Conservation (phyloP, 92 coral and sea anemone species). For the Hydrozoanthus gracilis region DNA sequence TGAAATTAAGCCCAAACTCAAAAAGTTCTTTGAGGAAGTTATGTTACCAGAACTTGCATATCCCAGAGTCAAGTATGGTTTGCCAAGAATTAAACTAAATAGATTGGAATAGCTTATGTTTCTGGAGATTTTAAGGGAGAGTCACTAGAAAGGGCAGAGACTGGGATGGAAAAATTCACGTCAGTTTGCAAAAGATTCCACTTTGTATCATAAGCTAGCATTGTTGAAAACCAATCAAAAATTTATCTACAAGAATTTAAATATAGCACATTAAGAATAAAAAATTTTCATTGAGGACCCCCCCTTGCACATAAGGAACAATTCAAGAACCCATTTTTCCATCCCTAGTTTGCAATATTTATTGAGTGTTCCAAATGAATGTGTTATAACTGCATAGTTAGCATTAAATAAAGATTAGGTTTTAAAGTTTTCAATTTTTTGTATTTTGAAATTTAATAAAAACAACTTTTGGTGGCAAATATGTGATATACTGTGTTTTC, state of each 20-base stretch:
- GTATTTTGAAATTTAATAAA: neutral
- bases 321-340: neutral
- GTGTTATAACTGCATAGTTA: neutral
- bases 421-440: conserved; percentile 6
- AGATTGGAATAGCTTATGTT: neutral
- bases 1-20: conserved; percentile 16
- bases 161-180: no score
- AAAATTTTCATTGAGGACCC: neutral
- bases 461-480: neutral
- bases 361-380: neutral
- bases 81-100: conserved; percentile 1
- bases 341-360: neutral
- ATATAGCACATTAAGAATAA: neutral
- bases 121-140: no score
- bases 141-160: no score
- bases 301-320: conserved; percentile 11
- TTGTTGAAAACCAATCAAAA: neutral
- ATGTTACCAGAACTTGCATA: conserved; percentile 36
- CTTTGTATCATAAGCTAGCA: neutral
- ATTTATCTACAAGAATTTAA: neutral
- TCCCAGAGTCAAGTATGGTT: conserved; percentile 39
- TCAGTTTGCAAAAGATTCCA: neutral
- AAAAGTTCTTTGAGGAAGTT: conserved; percentile 22
- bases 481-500: neutral
- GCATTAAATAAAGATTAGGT: conserved; percentile 7